Evolutionary conservation across 2,113 vertebrate species (phyloP), one percentile per base, ranked within the genome.

Genomic region (Cryptotis parvus): DNA sequence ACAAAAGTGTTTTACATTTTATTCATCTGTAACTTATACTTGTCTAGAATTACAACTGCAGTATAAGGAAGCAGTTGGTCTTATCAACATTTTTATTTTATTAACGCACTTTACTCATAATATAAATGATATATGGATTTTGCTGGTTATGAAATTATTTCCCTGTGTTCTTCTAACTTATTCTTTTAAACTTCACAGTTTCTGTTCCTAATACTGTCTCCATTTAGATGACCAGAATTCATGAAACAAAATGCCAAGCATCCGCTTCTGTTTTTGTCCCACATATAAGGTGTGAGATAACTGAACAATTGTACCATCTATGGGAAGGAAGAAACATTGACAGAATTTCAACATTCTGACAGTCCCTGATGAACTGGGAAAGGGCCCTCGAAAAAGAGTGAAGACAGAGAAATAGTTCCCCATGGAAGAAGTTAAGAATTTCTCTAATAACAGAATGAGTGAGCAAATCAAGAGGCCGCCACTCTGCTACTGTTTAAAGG

Each of bases 321-420:
- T 9, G 84, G 93, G 84, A 93, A 96, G 69, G 90, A 96, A 96
- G 94, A 61, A 77, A 89, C 63, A 55, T 39, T 90, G 95, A 87
- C 84, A 45, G 15, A 41, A 49, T 90, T 97, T 92, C 87, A 92
- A 70, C 85, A 4, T 92, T 91, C 93, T 95, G 95, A 91, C 97
- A 88, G 8, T 37, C 82, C 87, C 76, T 96, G 95, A 95, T 87
- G 93, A 94, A 95, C 89, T 87, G 93, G 93, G 95, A 97, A 93
- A 31, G 35, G 39, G 72, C 75, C 9, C 90, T 69, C 87, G 74
- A 90, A 92, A 66, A 92, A 82, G 94, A 90, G 97, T 95, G 97
- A 97, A 96, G 97, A 98, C 95, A 97, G 98, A 98, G 97, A 97
- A 97, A 98, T 97, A 88, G 94, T 89, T 97, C 97, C 97, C 97